Evolutionary conservation across 1,140 invertebrate genomes (phyloP), one percentile per base, ranked within the genome.

Genomic region (Pinna nobilis): DNA sequence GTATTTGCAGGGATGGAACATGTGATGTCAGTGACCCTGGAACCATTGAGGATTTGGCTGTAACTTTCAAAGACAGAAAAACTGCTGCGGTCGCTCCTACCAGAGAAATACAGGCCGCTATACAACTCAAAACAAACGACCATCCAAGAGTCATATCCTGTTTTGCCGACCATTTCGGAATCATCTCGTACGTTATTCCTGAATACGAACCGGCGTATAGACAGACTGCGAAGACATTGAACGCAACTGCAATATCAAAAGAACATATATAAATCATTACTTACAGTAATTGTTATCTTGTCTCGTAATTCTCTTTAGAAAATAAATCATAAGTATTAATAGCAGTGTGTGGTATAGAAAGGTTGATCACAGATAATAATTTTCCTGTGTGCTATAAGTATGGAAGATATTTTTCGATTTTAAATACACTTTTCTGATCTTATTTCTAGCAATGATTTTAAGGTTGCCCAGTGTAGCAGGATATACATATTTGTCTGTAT

Each of bases 171-270:
- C 66, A 69, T 33, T 57, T 55, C 7, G 66, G 66, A n/a, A 69
- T 69, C 66, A 57, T 69, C 13, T 57, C 35, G 33, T 69, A 69
- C 5, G 51, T 18, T 9, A 69, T 69, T 9, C 51, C 30, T 18
- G 57, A 25, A 9, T 57, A 69, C 25, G 66, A 69, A 41, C 37
- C 66, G 0, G 51, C 66, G 39, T 69, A 69, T 7, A 69, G 49
- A n/a, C 66, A 69, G 18, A 69, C 50, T 33, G 51, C 51, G 18
- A 69, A 57, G 9, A 59, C 25, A 41, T 57, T 44, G 49, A 69
- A 59, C 53, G 59, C 66, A 59, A 57, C 66, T 69, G 33, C 5
- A 59, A 59, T 18, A 44, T 20, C 6, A 69, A 69, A 37, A 32
- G 6, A 28, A 7, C 9, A 28, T 23, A n/a, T n/a, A n/a, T n/a